phyloP scores from a whole-genome alignment of 2,113 vertebrate species.

The Phocoena phocoena region DNA sequence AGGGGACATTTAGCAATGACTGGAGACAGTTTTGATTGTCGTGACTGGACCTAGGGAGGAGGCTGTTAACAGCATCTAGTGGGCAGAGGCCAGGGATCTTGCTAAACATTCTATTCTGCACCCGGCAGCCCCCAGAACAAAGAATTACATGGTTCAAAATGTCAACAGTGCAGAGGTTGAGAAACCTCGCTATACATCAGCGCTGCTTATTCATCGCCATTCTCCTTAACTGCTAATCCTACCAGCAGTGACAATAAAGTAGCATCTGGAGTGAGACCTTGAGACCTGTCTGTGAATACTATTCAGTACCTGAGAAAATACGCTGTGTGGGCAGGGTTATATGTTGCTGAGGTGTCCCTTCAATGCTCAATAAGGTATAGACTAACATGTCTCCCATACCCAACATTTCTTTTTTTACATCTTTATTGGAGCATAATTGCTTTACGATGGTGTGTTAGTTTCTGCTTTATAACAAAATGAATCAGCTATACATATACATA shows the following conservation, averaged over 20 bases:
- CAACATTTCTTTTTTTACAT: not conserved
- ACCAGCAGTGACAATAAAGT: not conserved
- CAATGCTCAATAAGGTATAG: not conserved
- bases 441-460: too few relatives aligned
- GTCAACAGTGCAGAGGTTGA: not conserved
- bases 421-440: too few relatives aligned
- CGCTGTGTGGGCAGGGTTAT: not conserved
- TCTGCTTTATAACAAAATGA: too few relatives aligned
- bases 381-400: not conserved
- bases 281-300: not conserved
- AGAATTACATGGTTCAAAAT: not conserved
- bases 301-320: not conserved
- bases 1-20: not conserved
- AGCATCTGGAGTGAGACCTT: not conserved
- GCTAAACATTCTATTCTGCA: not conserved
- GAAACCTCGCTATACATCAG: not conserved
- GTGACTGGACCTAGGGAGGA: not conserved
- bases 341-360: not conserved
- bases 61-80: not conserved
- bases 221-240: not conserved
- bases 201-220: not conserved
- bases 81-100: not conserved
- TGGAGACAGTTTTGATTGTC: not conserved
- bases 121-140: not conserved
- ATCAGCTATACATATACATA: too few relatives aligned